Evolutionary conservation across 2,888 invertebrate genomes (phyloP).

Genomic region (Antheraea assamensis): DNA sequence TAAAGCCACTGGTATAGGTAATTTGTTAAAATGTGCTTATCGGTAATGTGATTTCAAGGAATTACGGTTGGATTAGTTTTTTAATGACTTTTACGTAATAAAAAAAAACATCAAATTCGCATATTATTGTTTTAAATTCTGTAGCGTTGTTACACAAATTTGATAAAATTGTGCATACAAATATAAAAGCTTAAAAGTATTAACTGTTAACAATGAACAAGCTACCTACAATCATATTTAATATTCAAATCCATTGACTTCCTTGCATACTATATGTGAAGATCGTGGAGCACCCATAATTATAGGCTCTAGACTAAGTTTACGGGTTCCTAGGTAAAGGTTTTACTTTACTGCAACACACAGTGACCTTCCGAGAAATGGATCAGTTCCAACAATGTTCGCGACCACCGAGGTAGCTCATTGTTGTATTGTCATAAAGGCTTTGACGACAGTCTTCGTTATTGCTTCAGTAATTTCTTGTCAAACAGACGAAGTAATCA

Average conservation of each 20-base stretch:
- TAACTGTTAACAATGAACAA: not conserved
- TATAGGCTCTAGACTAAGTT: conserved; percentile 58
- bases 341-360: conserved; percentile 50
- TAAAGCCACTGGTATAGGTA: too few relatives aligned
- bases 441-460: conserved; percentile 53
- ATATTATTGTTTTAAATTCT: too few relatives aligned
- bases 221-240: not conserved
- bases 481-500: conserved; percentile 49
- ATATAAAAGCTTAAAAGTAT: not conserved
- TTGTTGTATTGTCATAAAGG: conserved; percentile 57
- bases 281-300: conserved; percentile 52
- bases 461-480: conserved; percentile 42
- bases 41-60: not conserved
- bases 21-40: too few relatives aligned
- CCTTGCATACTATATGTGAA: conserved; percentile 40
- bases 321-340: conserved; percentile 64
- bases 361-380: conserved; percentile 74
- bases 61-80: too few relatives aligned
- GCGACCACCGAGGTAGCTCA: conserved; percentile 71
- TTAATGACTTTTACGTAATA: too few relatives aligned
- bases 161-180: too few relatives aligned
- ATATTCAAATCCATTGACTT: conserved; percentile 41
- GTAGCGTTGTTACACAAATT: not conserved
- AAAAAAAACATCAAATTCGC: too few relatives aligned
- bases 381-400: conserved; percentile 53